Evolutionary conservation across 2,113 vertebrate species (phyloP), one percentile per base, ranked within the genome.

Genomic region (Ammodramus savannarum): DNA sequence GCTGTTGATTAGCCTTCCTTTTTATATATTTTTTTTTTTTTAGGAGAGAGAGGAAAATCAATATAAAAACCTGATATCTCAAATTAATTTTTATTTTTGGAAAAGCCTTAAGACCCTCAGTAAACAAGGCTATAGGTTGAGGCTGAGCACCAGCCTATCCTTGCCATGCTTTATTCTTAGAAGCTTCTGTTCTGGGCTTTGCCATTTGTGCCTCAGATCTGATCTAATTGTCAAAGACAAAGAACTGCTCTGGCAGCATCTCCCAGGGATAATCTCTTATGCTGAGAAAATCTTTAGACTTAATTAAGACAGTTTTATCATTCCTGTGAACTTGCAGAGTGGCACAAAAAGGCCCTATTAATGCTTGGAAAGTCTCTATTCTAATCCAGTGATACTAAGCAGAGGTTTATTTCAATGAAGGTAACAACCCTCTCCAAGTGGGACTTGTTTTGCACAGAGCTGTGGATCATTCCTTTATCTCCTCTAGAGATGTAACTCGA

Each of bases 241-340:
- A 96, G 75, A 83, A 36, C 58, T 86, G n/a, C 69, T 87, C 86
- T 41, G 55, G 32, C 31, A 4, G 51, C 58, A 48, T 89, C 91
- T 94, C 94, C 10, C 51, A 85, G 87, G 91, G 75, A 91, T 94
- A 93, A 95, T 95, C 75, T 92, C 87, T 76, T 85, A 77, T 58
- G 54, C 75, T 74, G 91, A 80, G 89, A 91, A 97, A 95, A 94
- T 84, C 93, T 93, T 94, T 90, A 95, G 89, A 76, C 75, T 94
- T 95, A 94, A 94, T 93, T 96, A 96, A 94, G 89, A 69, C 78
- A 83, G 63, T 87, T 95, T 96, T 93, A 87, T 95, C 85, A 80
- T 96, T 91, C 59, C n/a, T 77, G 43, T 90, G 87, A 87, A 94
- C 77, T 94, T 89, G 62, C 38, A 87, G 78, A 93, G 71, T 79